Percentiles rank a stretch among this genome's conserved stretches.
phyloP scores from a whole-genome alignment of 2,113 vertebrate species.

The Seriola quinqueradiata region DNA sequence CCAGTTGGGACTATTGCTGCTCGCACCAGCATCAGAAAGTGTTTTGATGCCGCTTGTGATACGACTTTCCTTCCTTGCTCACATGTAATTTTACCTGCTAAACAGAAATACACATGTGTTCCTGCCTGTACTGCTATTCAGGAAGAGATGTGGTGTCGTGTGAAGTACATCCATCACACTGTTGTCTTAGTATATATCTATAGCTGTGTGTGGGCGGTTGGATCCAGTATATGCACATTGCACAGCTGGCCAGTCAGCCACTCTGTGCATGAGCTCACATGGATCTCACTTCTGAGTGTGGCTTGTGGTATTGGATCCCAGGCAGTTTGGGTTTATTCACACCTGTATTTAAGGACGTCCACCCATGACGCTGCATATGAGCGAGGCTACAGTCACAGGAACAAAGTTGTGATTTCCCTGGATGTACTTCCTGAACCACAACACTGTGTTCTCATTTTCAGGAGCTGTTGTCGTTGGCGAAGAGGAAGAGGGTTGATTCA shows the following conservation, averaged over 20 bases:
- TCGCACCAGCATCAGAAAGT: neutral
- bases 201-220: neutral
- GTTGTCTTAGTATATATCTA: neutral
- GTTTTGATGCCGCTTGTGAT: neutral
- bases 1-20: neutral
- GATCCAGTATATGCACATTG: neutral
- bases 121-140: neutral
- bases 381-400: neutral
- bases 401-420: neutral
- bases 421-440: neutral
- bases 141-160: neutral
- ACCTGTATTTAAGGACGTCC: neutral
- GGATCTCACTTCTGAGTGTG: neutral
- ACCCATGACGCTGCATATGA: neutral
- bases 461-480: conserved; percentile 96
- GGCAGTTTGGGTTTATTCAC: neutral
- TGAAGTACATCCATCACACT: no score
- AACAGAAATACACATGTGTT: neutral
- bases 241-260: neutral
- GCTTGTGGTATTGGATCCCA: neutral
- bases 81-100: neutral
- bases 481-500: conserved; percentile 95
- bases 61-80: neutral
- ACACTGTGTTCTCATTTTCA: conserved; percentile 59
- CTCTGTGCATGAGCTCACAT: neutral